phyloP scores from a whole-genome alignment of 2,797 vertebrate genomes.

The Macropus fuliginosus region DNA sequence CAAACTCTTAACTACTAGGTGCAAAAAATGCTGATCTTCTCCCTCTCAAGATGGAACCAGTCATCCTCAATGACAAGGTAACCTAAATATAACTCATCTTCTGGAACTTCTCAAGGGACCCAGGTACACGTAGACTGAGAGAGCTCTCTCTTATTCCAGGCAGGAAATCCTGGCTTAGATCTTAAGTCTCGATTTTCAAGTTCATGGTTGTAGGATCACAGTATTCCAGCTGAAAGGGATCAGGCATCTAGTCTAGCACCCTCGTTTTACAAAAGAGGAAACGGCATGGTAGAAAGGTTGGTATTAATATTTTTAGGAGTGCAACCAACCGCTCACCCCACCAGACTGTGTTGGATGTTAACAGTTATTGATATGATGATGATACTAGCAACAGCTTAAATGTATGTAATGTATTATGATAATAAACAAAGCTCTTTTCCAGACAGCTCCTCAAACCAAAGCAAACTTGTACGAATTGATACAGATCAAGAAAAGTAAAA shows the following conservation, averaged over 20 bases:
- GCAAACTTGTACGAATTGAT: not conserved
- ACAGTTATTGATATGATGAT: not conserved
- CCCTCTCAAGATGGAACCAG: not conserved
- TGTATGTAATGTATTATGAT: not conserved
- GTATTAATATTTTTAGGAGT: not conserved
- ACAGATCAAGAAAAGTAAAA: not conserved
- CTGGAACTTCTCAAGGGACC: not conserved
- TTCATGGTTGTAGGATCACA: not conserved
- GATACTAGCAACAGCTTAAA: not conserved
- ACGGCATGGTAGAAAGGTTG: not conserved
- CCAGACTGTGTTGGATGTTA: not conserved
- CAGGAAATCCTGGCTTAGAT: not conserved
- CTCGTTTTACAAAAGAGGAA: not conserved
- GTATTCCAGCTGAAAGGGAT: not conserved
- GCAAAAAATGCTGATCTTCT: not conserved
- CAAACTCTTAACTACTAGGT: too few species aligned
- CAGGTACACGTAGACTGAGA: not conserved
- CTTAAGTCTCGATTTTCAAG: not conserved
- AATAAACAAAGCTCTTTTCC: not conserved
- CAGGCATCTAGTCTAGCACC: not conserved
- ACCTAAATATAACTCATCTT: not conserved
- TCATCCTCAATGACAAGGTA: not conserved
- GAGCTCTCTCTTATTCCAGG: rapidly evolving
- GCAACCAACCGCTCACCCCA: not conserved
- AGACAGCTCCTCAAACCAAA: not conserved